Percentiles rank a stretch among this genome's conserved stretches.
Evolutionary conservation across 2,797 vertebrate genomes (phyloP).

Genomic region (Scarus forsteni): DNA sequence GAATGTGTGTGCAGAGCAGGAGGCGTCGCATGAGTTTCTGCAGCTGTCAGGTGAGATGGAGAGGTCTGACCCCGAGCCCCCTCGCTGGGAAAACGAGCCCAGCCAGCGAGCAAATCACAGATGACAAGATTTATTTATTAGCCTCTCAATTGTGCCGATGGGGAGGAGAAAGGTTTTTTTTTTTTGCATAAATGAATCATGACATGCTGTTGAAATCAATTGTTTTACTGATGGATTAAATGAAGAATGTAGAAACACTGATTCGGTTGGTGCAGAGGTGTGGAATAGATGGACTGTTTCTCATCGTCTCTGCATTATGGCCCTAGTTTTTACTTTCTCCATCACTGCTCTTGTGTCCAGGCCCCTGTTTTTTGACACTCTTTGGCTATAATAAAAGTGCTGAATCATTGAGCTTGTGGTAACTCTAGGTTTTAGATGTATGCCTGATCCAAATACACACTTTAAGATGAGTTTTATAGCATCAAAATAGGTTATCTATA

Average conservation of each 20-base stretch:
- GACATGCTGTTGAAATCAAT: slow-evolving; percentile 24
- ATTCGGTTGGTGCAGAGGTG: neutral
- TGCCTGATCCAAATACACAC: too few species aligned
- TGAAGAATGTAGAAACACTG: neutral
- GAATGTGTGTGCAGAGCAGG: slow-evolving; percentile 13
- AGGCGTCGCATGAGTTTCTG: slow-evolving; percentile 25
- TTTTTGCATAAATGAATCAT: slow-evolving; percentile 32
- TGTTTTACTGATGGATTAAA: slow-evolving; percentile 13
- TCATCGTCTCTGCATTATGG: too few species aligned
- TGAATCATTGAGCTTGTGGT: too few species aligned
- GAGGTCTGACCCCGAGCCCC: slow-evolving; percentile 34
- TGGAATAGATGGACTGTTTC: too few species aligned
- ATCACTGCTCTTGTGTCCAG: too few species aligned
- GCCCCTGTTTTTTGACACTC: too few species aligned
- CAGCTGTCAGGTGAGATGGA: slow-evolving; percentile 44
- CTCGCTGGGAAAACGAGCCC: slow-evolving; percentile 25
- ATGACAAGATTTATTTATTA: slow-evolving; percentile 47
- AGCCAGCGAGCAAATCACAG: slow-evolving; percentile 26
- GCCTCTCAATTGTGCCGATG: slow-evolving; percentile 21
- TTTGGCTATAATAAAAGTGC: too few species aligned
- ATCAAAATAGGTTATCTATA: too few species aligned
- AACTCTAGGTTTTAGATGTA: too few species aligned
- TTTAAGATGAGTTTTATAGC: too few species aligned
- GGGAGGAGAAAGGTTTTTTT: slow-evolving; percentile 12
- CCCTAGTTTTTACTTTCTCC: too few species aligned